These are phyloP conservation scores for Climacteris rufus DNA, from an alignment of 2,113 vertebrate species.

Conservation along the genomic window DNA sequence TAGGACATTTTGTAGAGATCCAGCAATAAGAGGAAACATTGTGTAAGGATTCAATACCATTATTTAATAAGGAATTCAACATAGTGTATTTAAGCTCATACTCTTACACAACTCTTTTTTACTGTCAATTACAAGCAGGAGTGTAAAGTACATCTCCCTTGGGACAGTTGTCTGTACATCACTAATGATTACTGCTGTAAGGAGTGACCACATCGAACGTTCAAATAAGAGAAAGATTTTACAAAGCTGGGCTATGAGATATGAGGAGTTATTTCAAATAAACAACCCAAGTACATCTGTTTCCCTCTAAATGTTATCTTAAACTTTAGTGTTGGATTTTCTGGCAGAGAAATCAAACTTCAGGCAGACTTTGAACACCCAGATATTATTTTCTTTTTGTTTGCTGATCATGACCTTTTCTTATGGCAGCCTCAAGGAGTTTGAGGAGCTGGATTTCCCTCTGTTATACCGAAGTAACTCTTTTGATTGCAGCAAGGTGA, in stretches of 20 bases:
- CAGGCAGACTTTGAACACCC: background rate
- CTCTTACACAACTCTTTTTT: background rate
- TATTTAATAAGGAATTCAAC: background rate
- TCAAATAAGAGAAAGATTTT: background rate
- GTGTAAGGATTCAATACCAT: background rate
- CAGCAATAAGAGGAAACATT: background rate
- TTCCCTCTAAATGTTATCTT: constrained; percentile 55
- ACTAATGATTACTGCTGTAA: background rate
- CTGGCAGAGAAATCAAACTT: constrained; percentile 19
- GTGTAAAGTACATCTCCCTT: background rate
- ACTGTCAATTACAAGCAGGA: background rate
- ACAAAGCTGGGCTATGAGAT: background rate
- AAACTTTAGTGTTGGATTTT: constrained; percentile 21
- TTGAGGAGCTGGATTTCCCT: background rate
- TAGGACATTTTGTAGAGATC: background rate
- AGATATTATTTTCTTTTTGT: constrained; percentile 6
- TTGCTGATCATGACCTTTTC: constrained; percentile 6
- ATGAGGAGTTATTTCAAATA: constrained; percentile 12
- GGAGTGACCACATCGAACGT: background rate
- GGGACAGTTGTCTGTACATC: background rate
- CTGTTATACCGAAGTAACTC: fast-evolving
- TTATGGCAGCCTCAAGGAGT: background rate
- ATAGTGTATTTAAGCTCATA: background rate
- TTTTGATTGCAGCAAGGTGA: background rate
- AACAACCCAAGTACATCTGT: constrained; percentile 25